Conservation (phyloP, 2,797 vertebrate species). For the Nannoperca australis region DNA sequence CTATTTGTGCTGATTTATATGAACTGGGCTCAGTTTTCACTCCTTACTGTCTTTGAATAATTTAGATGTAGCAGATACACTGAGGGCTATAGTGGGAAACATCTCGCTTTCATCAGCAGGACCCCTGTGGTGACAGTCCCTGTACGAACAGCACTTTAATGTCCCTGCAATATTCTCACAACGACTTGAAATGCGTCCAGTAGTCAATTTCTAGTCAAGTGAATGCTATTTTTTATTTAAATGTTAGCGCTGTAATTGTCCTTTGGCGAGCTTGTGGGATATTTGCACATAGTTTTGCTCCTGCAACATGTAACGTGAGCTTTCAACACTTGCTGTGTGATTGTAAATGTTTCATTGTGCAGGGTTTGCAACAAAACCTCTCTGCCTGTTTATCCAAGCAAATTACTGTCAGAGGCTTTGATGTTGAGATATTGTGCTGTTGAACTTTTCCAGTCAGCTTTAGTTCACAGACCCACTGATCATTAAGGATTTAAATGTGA, state of each 20-base stretch:
- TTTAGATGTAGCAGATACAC: constrained; percentile 59
- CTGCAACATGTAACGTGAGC: constrained; percentile 2
- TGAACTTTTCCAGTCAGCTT: constrained; percentile 37
- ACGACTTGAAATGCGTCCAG: background rate
- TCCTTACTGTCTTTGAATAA: constrained; percentile 57
- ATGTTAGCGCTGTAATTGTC: background rate
- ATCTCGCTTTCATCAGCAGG: constrained; percentile 52
- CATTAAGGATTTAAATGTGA: background rate
- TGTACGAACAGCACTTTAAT: constrained; percentile 54
- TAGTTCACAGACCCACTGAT: constrained; percentile 25
- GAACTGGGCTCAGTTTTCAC: constrained; percentile 26
- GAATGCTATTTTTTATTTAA: constrained; percentile 21
- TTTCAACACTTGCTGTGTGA: constrained; percentile 4
- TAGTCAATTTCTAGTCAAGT: constrained; percentile 15
- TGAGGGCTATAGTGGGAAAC: constrained; percentile 29
- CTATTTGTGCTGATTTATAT: constrained; percentile 41
- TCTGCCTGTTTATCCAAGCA: background rate
- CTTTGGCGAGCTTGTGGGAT: constrained; percentile 7
- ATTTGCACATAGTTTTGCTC: constrained; percentile 29
- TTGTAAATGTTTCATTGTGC: background rate
- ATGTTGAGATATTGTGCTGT: constrained; percentile 10
- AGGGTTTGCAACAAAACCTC: background rate
- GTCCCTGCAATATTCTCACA: constrained; percentile 17
- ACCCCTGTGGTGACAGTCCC: constrained; percentile 55
- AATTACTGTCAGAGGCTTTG: background rate